Conservation (phyloP, 2,113 vertebrate genomes). For the Micronisus gabar region DNA sequence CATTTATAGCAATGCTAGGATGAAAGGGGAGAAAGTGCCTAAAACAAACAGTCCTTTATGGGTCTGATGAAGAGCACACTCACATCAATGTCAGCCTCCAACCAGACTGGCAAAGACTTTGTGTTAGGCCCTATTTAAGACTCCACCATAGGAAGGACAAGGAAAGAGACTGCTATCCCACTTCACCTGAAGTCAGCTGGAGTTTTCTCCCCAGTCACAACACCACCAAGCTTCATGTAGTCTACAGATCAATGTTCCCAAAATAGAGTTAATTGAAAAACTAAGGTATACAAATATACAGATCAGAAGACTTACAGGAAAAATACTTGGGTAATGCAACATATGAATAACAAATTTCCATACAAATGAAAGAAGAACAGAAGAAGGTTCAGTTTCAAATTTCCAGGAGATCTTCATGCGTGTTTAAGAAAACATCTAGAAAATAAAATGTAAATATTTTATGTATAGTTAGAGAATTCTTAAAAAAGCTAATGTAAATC, state of each 20-base stretch:
- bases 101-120: not conserved
- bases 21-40: not conserved
- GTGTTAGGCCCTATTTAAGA: not conserved
- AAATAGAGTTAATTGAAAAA: not conserved
- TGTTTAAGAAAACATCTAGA: not conserved
- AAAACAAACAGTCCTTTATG: not conserved
- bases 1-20: not conserved
- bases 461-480: not conserved
- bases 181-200: not conserved
- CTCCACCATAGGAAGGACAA: accelerated
- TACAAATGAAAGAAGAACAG: not conserved
- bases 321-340: not conserved
- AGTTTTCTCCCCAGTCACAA: not conserved
- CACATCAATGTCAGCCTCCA: not conserved
- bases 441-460: not conserved
- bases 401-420: not conserved
- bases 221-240: not conserved
- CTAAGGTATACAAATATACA: not conserved
- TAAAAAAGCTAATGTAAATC: not conserved
- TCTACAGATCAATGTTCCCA: not conserved
- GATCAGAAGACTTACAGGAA: not conserved
- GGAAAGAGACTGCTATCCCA: not conserved
- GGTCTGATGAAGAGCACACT: not conserved
- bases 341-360: not conserved
- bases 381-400: not conserved